Base-by-base conservation (phyloP, 2,888 invertebrate species). In the Andrena hattorfiana region DNA sequence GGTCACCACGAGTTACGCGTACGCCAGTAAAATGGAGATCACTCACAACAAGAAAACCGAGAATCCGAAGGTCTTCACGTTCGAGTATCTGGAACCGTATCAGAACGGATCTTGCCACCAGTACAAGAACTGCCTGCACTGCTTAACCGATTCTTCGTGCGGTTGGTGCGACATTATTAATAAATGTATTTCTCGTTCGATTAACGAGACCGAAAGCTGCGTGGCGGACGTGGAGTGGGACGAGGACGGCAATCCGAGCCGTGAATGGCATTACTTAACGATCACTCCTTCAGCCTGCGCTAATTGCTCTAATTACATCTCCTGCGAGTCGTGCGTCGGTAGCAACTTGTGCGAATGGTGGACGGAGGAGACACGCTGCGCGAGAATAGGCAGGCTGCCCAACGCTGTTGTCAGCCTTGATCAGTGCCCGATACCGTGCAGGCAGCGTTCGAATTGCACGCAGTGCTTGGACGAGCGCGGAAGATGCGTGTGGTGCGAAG, bases 401-500 rank as follows among this genome's bases (percentile, higher is more conserved):
- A 94, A 94, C 28, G 97, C 97, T 8, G 97, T 97, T 28, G 95
- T 97, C 0, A 94, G 94, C 23, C 90, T 95, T 0, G 94, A 95
- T 16, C 95, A 96, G 64, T 99, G 99, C 92, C 98, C 98, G 0
- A 95, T 96, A 32, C 97, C 98, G 0, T 99, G 99, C 92, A 96
- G 98, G 87, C 94, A 96, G 93, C 96, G 98, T 64, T 95, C 94
- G 59, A 96, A 97, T 91, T 98, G 98, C 93, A 96, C 97, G 23
- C 96, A 96, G 72, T 99, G 99, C 92, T 95, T 99, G 69, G 97
- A 97, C 89, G 97, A 97, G 90, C 96, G 96, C 66, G 98, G 98
- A 30, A 96, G 98, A 80, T 99, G 99, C 94, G 98, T 98, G 0
- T 99, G 99, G 99, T 99, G 99, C 93, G 98, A 98, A 92, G 97